Percentiles rank a stretch among this genome's conserved stretches.
phyloP scores from a whole-genome alignment of 2,113 vertebrate species.

The Taurulus bubalis region DNA sequence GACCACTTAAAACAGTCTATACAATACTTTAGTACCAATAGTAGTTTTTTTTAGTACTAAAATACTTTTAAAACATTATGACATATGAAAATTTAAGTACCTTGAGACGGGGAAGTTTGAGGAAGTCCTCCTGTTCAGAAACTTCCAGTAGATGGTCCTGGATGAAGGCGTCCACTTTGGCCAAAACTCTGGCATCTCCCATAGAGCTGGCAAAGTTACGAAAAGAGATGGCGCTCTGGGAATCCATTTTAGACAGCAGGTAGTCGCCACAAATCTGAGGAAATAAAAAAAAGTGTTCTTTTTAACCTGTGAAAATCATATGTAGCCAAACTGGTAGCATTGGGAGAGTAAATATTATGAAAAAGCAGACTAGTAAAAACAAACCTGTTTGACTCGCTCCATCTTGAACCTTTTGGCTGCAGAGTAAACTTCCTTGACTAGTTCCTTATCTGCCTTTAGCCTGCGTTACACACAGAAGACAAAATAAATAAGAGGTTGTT shows the following conservation, averaged over 20 bases:
- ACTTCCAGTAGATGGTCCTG: slow-evolving; percentile 95
- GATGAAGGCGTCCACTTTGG: slow-evolving; percentile 93
- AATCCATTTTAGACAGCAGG: slow-evolving; percentile 94
- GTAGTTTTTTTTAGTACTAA: neutral
- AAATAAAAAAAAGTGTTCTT: neutral
- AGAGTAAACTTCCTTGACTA: slow-evolving; percentile 98
- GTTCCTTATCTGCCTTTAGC: slow-evolving; percentile 96
- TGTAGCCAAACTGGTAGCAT: neutral
- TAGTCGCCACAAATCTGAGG: slow-evolving; percentile 97
- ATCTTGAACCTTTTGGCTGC: slow-evolving; percentile 98
- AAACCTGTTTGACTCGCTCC: slow-evolving; percentile 97
- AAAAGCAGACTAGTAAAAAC: neutral
- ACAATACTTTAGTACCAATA: neutral
- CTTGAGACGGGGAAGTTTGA: slow-evolving; percentile 98
- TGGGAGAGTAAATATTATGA: neutral
- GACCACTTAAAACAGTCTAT: neutral
- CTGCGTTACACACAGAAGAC: slow-evolving; percentile 72
- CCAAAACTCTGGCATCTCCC: slow-evolving; percentile 91
- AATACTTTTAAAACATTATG: neutral
- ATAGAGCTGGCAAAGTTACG: slow-evolving; percentile 96
- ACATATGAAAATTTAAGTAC: slow-evolving; percentile 64
- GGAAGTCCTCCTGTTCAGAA: slow-evolving; percentile 97
- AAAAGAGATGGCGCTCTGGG: slow-evolving; percentile 94
- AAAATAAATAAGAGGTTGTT: neutral
- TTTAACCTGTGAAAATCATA: neutral